Base-by-base conservation (phyloP, 2,113 vertebrate species). In the Cephalopholis sonnerati region DNA sequence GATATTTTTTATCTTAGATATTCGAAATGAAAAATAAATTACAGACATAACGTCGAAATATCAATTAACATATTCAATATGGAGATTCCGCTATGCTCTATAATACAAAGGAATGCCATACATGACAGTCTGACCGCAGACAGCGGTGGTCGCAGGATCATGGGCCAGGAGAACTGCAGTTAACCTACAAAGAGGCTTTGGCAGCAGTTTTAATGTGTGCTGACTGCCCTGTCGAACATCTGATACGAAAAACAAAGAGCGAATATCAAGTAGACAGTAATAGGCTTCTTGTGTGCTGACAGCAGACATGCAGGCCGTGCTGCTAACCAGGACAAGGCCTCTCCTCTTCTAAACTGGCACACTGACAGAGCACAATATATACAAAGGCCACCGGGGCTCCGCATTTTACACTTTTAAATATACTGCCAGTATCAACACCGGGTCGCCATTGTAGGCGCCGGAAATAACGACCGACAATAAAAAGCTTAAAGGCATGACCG, bases 261-360 rank as follows among this genome's bases (percentile, higher is more conserved):
- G 10, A 66, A 36, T 7, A 22, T 41, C 15, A 25, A 18, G 54
- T 12, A 24, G 2, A 12, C 9, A 11, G 13, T 15, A 1, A 25
- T 0, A 25, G 11, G 66, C 58, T 54, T 46, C 10, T 5, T 20
- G 46, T 27, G 27, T 9, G 27, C 15, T 46, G 29, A 39, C 68
- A 74, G 67, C 20, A 9, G 57, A 65, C 29, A 70, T 53, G 63
- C 25, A 83, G 82, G 77, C 73, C 79, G 58, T 61, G 10, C 66
- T 50, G 12, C 41, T 53, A 24, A 73, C 36, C 7, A 46, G 76
- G 64, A 68, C 70, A 27, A 84, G 83, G 88, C 85, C 88, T 84
- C 46, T 77, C 18, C 22, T 44, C 54, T 54, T 11, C 20, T 15
- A 3, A 22, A 39, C 39, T 32, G 61, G 41, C 36, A 67, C 61